A percentile compares a stretch with the other conserved stretches of the same genome.
Conservation (phyloP, 2,888 invertebrate species). For the Cremastobaeus sp. region DNA sequence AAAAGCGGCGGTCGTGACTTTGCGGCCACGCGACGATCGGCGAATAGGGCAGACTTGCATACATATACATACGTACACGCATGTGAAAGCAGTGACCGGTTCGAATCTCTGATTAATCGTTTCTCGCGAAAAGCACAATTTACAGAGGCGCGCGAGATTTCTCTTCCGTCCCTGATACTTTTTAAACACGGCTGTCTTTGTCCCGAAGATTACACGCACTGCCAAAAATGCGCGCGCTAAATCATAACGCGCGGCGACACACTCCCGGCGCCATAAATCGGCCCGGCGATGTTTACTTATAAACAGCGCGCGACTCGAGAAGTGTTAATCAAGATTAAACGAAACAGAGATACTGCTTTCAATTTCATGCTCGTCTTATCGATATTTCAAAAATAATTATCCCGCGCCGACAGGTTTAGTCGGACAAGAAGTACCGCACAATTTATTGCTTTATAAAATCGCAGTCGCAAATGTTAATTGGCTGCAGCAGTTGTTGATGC, state of each 20-base stretch:
- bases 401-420: neutral
- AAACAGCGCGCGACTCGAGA: neutral
- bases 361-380: neutral
- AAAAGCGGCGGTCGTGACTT: slow-evolving; percentile 59
- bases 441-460: neutral
- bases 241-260: slow-evolving; percentile 20
- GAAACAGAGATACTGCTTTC: neutral
- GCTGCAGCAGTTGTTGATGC: too few species aligned
- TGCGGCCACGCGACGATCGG: slow-evolving; percentile 61
- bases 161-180: slow-evolving; percentile 61
- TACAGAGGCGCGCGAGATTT: slow-evolving; percentile 68
- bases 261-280: neutral
- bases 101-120: slow-evolving; percentile 62
- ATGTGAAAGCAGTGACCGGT: slow-evolving; percentile 62
- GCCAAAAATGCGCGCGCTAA: slow-evolving; percentile 28
- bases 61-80: slow-evolving; percentile 53
- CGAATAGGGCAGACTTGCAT: slow-evolving; percentile 55
- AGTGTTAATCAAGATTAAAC: slow-evolving; percentile 18
- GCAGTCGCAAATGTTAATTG: too few species aligned
- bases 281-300: neutral
- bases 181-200: slow-evolving; percentile 49
- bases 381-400: neutral
- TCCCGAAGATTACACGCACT: slow-evolving; percentile 27
- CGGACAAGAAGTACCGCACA: neutral
- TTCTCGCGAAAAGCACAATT: slow-evolving; percentile 68